Evolutionary conservation across 1,140 invertebrate species (phyloP), one percentile per base, ranked within the genome.

Genomic region (Colletes gigas): DNA sequence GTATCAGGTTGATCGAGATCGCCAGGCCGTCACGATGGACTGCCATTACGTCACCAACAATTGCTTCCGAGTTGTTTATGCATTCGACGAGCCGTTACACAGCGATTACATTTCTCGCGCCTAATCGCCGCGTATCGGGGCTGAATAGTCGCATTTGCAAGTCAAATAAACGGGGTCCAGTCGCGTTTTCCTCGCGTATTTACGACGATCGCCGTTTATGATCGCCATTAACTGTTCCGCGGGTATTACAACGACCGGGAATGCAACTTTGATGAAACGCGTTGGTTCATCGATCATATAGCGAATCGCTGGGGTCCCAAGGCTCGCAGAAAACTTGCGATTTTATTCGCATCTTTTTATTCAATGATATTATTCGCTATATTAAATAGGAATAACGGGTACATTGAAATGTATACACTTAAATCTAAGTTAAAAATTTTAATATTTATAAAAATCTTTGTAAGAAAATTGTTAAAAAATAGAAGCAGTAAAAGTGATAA

Each of bases 81-180:
- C 59, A 65, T 67, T 69, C 60, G 15, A 62, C 78, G 59, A 69
- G 52, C 50, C 10, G 9, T 54, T 66, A 81, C 69, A 19, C 54
- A 30, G 15, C 30, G 65, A 84, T 82, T 76, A 66, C 73, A 65
- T 71, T 81, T 76, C 72, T 72, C 73, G 74, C 57, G 41, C 75
- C 59, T 85, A 84, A 82, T 78, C 69, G 41, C 60, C 73, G 30
- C 57, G 55, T 19, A 86, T 86, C 63, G 63, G 65, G 66, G 77
- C 62, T 76, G 66, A 85, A 74, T 67, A 75, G 72, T 19, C 60
- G 70, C 60, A 86, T 85, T 82, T 85, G 75, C 74, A 82, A 85
- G 83, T 86, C 52, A 82, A 85, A 85, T 84, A 84, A 84, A 84
- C 67, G 66, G 30, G 52, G 57, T 39, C 69, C 19, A 57, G 7